Percentiles rank a stretch among this genome's conserved stretches.
Conservation (phyloP, 1,140 invertebrate species). For the Cecropterus lyciades region DNA sequence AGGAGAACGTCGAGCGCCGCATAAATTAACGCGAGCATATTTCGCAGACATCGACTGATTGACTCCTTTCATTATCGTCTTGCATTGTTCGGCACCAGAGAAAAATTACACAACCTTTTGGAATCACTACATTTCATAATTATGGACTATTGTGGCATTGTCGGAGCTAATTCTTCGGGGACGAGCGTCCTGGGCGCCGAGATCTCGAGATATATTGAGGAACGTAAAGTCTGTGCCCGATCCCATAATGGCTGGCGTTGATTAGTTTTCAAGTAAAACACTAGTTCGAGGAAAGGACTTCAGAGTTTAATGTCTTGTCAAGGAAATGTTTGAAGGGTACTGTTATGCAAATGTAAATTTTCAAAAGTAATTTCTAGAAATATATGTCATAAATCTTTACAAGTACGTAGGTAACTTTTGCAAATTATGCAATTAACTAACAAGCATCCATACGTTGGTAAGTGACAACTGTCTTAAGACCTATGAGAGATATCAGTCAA, state of each 20-base stretch:
- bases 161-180: slow-evolving; percentile 70
- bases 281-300: slow-evolving; percentile 71
- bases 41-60: slow-evolving; percentile 78
- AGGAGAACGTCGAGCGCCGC: slow-evolving; percentile 44
- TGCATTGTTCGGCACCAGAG: slow-evolving; percentile 73
- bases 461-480: too few species aligned
- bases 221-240: slow-evolving; percentile 59
- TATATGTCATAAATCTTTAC: too few species aligned
- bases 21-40: slow-evolving; percentile 76
- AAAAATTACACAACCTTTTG: slow-evolving; percentile 75
- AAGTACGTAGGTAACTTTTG: too few species aligned
- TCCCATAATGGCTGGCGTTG: slow-evolving; percentile 67
- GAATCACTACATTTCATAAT: slow-evolving; percentile 83
- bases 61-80: slow-evolving; percentile 80
- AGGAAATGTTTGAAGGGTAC: slow-evolving; percentile 38
- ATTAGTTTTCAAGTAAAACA: slow-evolving; percentile 80
- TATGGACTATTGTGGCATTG: slow-evolving; percentile 81
- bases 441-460: too few species aligned
- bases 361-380: too few species aligned
- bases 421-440: too few species aligned
- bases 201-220: slow-evolving; percentile 70
- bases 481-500: too few species aligned
- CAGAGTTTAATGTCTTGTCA: slow-evolving; percentile 59
- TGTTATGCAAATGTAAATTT: background rate
- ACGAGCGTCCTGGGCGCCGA: slow-evolving; percentile 61